Percentiles rank a stretch among this genome's conserved stretches.
Evolutionary conservation across 2,113 vertebrate species (phyloP).

Genomic region (Lichenostomus cassidix): DNA sequence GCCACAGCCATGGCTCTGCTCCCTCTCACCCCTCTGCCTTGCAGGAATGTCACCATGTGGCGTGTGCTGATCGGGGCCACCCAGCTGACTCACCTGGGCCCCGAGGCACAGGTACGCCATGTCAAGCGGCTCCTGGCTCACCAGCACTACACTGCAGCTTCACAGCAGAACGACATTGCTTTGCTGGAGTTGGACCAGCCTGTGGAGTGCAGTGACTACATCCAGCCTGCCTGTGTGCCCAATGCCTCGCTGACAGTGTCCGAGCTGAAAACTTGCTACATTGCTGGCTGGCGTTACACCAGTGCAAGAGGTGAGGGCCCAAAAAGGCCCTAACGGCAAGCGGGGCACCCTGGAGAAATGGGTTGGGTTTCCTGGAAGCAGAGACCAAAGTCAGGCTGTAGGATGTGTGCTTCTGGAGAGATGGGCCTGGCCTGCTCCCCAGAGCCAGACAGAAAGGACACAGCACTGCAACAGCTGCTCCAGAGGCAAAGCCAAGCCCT

Average conservation of each 20-base stretch:
- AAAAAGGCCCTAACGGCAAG: too few relatives aligned
- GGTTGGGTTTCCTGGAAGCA: not conserved
- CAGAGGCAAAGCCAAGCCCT: not conserved
- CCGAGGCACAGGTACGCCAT: not conserved
- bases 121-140: not conserved
- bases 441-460: not conserved
- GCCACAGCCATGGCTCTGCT: not conserved
- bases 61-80: not conserved
- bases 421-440: not conserved
- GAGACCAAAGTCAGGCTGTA: not conserved
- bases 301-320: not conserved
- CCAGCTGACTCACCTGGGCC: not conserved
- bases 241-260: not conserved
- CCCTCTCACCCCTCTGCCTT: not conserved
- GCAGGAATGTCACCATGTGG: not conserved
- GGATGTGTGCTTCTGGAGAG: not conserved
- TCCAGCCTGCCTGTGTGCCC: constrained; percentile 37
- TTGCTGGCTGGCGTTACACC: not conserved
- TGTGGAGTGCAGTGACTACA: not conserved
- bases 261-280: not conserved
- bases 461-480: not conserved
- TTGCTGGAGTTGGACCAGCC: constrained; percentile 22
- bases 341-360: accelerated
- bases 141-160: not conserved
- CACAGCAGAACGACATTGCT: not conserved